Conservation (phyloP, 2,113 vertebrate genomes). For the Cavia aperea region DNA sequence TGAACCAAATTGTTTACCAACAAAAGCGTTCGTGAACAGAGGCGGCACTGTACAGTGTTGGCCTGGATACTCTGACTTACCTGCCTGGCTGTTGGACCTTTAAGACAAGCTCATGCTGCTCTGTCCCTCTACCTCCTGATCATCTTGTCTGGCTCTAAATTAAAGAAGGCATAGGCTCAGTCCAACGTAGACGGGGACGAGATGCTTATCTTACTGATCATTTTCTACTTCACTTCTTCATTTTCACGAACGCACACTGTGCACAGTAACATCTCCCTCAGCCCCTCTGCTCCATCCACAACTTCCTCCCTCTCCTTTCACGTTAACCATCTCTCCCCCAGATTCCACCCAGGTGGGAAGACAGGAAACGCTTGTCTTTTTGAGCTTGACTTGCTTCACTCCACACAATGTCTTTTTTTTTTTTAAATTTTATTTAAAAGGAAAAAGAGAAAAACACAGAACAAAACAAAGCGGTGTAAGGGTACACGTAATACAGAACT, state of each 20-base stretch:
- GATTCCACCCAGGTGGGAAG: not conserved
- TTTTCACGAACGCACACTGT: not conserved
- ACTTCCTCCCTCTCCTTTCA: not conserved
- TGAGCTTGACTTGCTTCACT: not conserved
- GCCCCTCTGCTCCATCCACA: not conserved
- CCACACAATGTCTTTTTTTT: too few species aligned
- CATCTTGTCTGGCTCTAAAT: not conserved
- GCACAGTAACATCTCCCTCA: not conserved
- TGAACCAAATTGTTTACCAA: not conserved
- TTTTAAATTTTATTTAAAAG: too few species aligned
- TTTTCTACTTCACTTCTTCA: not conserved
- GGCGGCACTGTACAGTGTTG: not conserved
- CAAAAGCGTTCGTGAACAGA: not conserved
- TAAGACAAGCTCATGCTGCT: not conserved
- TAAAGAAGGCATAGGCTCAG: not conserved
- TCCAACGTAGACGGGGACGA: not conserved
- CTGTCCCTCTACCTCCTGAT: not conserved
- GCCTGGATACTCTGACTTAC: not conserved
- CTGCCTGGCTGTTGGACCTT: not conserved
- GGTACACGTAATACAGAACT: too few species aligned
- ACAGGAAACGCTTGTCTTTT: not conserved
- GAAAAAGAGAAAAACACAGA: too few species aligned
- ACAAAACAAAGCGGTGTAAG: too few species aligned
- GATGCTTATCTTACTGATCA: not conserved
- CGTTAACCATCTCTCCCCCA: not conserved